Percentiles rank a stretch among this genome's conserved stretches.
These are phyloP conservation scores for Drosophila niveifrons DNA, from an alignment of 2,888 invertebrate genomes.

Conservation along the genomic window DNA sequence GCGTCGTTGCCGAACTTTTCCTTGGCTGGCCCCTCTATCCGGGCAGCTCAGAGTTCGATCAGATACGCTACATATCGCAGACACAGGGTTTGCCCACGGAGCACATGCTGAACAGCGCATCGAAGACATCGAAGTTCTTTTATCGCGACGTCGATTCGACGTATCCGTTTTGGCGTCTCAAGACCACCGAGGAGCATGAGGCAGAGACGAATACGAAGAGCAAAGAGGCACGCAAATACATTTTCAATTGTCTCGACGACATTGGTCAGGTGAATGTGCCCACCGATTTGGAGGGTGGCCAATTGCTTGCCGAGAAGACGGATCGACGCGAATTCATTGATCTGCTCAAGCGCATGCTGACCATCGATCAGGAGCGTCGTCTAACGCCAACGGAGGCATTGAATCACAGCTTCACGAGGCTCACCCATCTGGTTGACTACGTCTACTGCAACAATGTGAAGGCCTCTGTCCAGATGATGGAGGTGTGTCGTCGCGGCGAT, in stretches of 20 bases:
- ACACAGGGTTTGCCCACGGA: slow-evolving; percentile 99
- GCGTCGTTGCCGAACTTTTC: slow-evolving; percentile 99
- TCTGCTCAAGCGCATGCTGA: slow-evolving; percentile 98
- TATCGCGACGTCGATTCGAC: slow-evolving; percentile 97
- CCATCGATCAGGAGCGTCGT: slow-evolving; percentile 98
- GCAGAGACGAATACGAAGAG: slow-evolving; percentile 98
- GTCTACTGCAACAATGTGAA: slow-evolving; percentile 98
- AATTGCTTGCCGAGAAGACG: slow-evolving; percentile 97
- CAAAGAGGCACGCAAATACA: slow-evolving; percentile 99
- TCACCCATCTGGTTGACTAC: slow-evolving; percentile 97
- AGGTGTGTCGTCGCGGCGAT: slow-evolving; percentile 88
- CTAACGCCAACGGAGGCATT: slow-evolving; percentile 98
- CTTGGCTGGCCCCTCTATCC: slow-evolving; percentile 99
- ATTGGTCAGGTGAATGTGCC: slow-evolving; percentile 98
- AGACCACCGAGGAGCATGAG: slow-evolving; percentile 99
- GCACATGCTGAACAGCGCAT: slow-evolving; percentile 98
- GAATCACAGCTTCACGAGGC: slow-evolving; percentile 96
- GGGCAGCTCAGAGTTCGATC: slow-evolving; percentile 99
- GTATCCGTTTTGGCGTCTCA: slow-evolving; percentile 93
- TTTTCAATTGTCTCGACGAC: slow-evolving; percentile 99
- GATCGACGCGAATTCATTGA: slow-evolving; percentile 99
- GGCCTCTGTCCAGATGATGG: slow-evolving; percentile 99
- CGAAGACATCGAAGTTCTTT: slow-evolving; percentile 99
- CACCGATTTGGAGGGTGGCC: slow-evolving; percentile 98
- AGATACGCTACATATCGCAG: slow-evolving; percentile 97